A percentile compares a stretch with the other conserved stretches of the same genome.
Conservation (phyloP, 2,888 invertebrate species). For the Eristalis intricaria region DNA sequence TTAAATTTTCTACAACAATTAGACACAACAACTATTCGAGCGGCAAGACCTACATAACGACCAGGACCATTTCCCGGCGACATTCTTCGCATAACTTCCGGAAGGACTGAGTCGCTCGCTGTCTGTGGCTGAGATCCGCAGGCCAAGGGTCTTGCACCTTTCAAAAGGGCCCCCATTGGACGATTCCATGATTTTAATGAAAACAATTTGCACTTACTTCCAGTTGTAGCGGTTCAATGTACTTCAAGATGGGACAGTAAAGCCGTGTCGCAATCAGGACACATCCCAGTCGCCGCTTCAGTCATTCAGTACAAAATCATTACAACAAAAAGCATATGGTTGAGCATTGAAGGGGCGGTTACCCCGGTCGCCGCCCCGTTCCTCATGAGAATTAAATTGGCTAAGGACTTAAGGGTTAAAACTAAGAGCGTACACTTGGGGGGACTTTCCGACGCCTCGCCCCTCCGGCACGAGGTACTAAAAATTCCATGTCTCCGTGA, state of each 20-base stretch:
- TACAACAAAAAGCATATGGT: constrained; percentile 40
- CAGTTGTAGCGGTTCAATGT: constrained; percentile 2
- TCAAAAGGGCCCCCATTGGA: constrained; percentile 11
- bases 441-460: background rate
- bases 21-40: constrained; percentile 30
- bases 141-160: constrained; percentile 49
- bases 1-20: constrained; percentile 60
- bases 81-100: constrained; percentile 23
- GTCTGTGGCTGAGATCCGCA: constrained; percentile 5
- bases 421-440: background rate
- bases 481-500: background rate
- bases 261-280: background rate
- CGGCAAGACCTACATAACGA: background rate
- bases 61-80: constrained; percentile 12
- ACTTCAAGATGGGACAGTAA: background rate
- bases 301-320: constrained; percentile 48
- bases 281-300: background rate
- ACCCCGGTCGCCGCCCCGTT: background rate
- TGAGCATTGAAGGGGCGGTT: background rate
- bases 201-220: constrained; percentile 69
- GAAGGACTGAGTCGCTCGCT: background rate
- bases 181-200: constrained; percentile 61
- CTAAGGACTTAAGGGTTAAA: background rate
- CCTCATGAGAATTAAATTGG: background rate
- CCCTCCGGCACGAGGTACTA: background rate